A percentile compares a stretch with the other conserved stretches of the same genome.
Evolutionary conservation across 1,140 invertebrate species (phyloP).

Genomic region (Nymphalis io): DNA sequence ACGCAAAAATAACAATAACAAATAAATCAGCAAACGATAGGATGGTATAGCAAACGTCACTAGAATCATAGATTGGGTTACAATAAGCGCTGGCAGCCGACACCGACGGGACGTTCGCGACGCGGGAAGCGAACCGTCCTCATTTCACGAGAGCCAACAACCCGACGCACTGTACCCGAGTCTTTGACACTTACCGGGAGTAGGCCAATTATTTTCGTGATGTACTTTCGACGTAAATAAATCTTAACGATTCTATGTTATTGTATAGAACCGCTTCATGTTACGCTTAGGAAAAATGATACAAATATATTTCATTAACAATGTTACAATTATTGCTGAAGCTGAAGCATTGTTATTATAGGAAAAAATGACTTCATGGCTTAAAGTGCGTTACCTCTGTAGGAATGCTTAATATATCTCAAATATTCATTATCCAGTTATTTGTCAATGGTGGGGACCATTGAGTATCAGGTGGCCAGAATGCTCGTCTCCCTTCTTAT

Average conservation of each 20-base stretch:
- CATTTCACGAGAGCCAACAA: constrained; percentile 71
- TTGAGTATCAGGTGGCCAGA: too few relatives aligned
- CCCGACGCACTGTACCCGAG: constrained; percentile 55
- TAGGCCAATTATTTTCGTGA: constrained; percentile 76
- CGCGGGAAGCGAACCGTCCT: constrained; percentile 59
- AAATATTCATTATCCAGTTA: too few relatives aligned
- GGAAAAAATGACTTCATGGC: too few relatives aligned
- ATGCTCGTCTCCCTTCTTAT: too few relatives aligned
- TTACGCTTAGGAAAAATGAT: background rate
- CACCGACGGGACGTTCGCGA: constrained; percentile 17
- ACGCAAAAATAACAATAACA: too few relatives aligned
- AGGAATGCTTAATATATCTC: too few relatives aligned
- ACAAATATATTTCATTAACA: too few relatives aligned
- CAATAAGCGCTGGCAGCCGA: constrained; percentile 23
- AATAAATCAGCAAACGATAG: background rate
- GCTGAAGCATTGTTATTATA: too few relatives aligned
- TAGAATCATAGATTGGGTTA: background rate
- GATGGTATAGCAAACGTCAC: background rate
- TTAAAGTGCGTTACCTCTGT: too few relatives aligned
- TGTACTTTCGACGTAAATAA: constrained; percentile 71
- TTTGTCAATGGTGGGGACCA: too few relatives aligned
- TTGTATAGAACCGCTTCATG: constrained; percentile 41
- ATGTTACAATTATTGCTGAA: too few relatives aligned
- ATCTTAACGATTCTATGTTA: constrained; percentile 58
- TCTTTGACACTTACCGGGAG: constrained; percentile 73